These are phyloP conservation scores for Nannobrachium achirus DNA, from an alignment of 2,113 vertebrate species.

Conservation along the genomic window DNA sequence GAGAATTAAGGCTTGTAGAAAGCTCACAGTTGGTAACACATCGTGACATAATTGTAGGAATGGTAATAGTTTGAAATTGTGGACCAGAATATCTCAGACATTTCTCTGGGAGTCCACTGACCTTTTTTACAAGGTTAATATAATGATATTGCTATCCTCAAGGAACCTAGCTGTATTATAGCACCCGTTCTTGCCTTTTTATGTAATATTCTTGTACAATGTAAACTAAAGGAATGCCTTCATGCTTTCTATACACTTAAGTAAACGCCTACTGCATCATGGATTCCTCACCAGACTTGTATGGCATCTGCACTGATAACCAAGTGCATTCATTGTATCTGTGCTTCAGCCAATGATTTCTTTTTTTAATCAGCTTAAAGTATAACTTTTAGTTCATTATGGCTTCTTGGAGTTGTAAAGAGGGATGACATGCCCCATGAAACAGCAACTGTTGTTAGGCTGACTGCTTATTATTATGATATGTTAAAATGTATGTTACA, in stretches of 20 bases:
- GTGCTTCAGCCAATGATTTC: slow-evolving; percentile 66
- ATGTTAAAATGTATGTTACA: slow-evolving; percentile 76
- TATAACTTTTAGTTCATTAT: slow-evolving; percentile 57
- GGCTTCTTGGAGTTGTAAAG: slow-evolving; percentile 49
- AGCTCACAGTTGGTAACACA: slow-evolving; percentile 51
- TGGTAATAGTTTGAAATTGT: slow-evolving; percentile 54
- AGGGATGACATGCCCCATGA: slow-evolving; percentile 16
- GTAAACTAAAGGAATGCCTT: slow-evolving; percentile 79
- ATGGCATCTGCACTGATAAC: slow-evolving; percentile 49
- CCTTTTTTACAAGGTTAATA: slow-evolving; percentile 68
- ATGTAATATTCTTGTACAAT: slow-evolving; percentile 74
- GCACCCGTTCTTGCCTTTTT: slow-evolving; percentile 78
- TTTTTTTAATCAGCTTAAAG: slow-evolving; percentile 56
- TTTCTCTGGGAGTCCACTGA: slow-evolving; percentile 51
- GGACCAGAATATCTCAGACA: slow-evolving; percentile 58
- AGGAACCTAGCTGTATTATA: slow-evolving; percentile 74
- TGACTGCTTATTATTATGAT: slow-evolving; percentile 68
- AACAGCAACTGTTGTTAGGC: slow-evolving; percentile 42
- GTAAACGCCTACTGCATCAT: slow-evolving; percentile 65
- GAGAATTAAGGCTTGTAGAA: slow-evolving; percentile 46
- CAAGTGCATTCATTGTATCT: slow-evolving; percentile 66
- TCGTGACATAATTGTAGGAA: slow-evolving; percentile 55
- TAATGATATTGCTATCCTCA: slow-evolving; percentile 64
- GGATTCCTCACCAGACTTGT: slow-evolving; percentile 49
- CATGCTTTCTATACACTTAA: slow-evolving; percentile 75